Evolutionary conservation across 1,140 invertebrate species (phyloP).

Genomic region (Potamilus streckersoni): DNA sequence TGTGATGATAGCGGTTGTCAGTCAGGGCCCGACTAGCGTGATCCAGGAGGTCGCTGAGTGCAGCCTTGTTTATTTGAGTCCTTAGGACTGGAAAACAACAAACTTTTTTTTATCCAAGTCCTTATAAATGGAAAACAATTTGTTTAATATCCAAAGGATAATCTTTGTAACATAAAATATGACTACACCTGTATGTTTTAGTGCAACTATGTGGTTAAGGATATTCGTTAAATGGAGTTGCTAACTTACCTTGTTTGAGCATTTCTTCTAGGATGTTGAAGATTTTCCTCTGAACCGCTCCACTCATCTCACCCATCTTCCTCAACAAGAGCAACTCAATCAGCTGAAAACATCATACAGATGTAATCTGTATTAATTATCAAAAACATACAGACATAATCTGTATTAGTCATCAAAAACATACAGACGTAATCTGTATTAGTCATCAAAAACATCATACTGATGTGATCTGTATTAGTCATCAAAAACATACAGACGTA

Average conservation of each 20-base stretch:
- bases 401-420: no score
- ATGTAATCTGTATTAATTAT: no score
- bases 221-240: no score
- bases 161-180: no score
- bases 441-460: no score
- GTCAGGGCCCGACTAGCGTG: slow-evolving; percentile 79
- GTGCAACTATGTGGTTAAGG: no score
- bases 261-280: slow-evolving; percentile 95
- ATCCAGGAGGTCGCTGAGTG: slow-evolving; percentile 80
- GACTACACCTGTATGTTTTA: no score
- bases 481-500: no score
- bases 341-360: slow-evolving; percentile 68
- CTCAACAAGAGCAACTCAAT: slow-evolving; percentile 89
- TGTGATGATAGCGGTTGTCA: slow-evolving; percentile 84
- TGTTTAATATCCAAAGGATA: slow-evolving; percentile 86
- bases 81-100: slow-evolving; percentile 76
- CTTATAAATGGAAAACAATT: slow-evolving; percentile 51
- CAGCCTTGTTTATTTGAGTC: slow-evolving; percentile 89
- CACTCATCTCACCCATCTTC: slow-evolving; percentile 85
- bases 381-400: no score
- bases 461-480: no score
- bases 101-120: background rate
- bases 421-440: no score
- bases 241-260: slow-evolving; percentile 82
- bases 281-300: slow-evolving; percentile 92